A percentile compares a stretch with the other conserved stretches of the same genome.
These are phyloP conservation scores for Leptoclinus maculatus DNA, from an alignment of 2,797 vertebrate species.

Conservation along the genomic window DNA sequence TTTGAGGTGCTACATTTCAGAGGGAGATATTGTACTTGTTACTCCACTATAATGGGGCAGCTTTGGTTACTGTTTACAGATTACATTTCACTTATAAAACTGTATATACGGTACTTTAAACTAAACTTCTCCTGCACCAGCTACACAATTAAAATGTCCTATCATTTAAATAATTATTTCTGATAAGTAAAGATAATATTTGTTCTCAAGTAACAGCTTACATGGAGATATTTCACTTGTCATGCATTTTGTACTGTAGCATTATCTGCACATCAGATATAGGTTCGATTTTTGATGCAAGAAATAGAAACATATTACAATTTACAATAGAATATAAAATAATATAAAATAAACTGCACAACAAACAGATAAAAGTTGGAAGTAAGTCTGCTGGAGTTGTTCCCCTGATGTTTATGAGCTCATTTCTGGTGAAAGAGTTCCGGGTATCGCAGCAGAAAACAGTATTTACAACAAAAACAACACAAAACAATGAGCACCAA, in stretches of 20 bases:
- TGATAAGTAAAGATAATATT: too few species aligned
- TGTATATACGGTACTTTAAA: neutral
- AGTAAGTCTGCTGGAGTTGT: too few species aligned
- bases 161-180: too few species aligned
- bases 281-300: neutral
- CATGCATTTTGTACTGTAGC: neutral
- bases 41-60: neutral
- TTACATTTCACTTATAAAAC: neutral
- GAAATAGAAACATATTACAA: too few species aligned
- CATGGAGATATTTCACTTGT: neutral
- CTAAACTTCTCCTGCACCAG: neutral
- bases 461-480: too few species aligned
- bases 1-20: neutral
- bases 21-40: neutral
- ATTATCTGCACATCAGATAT: neutral
- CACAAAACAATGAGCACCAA: too few species aligned
- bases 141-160: neutral
- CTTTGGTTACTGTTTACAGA: neutral
- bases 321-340: too few species aligned
- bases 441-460: too few species aligned
- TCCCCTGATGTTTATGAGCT: too few species aligned
- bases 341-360: too few species aligned
- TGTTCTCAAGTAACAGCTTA: neutral
- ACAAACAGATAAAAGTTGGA: too few species aligned
- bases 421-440: too few species aligned